Percentiles rank a stretch among this genome's conserved stretches.
Conservation (phyloP, 2,888 invertebrate species). For the Philhelius pedissequus region DNA sequence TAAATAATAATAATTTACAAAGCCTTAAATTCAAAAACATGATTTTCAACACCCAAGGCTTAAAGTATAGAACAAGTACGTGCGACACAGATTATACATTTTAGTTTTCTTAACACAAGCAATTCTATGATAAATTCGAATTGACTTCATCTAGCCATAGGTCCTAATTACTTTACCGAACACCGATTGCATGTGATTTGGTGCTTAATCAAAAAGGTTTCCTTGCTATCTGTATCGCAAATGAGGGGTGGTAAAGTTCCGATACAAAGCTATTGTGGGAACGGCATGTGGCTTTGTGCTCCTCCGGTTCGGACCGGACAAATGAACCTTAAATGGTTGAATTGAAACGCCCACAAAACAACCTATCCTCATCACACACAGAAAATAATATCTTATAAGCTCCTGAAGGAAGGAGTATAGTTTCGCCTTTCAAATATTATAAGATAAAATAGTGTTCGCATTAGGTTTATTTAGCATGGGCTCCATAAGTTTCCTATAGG, state of each 20-base stretch:
- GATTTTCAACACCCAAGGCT: no score
- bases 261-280: slow-evolving; percentile 25
- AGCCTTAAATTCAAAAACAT: no score
- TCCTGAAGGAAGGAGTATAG: not conserved
- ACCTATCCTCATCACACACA: not conserved
- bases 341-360: slow-evolving; percentile 52
- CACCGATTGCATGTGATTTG: slow-evolving; percentile 69
- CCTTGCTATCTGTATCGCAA: slow-evolving; percentile 10
- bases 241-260: slow-evolving; percentile 11
- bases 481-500: slow-evolving; percentile 28
- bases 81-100: not conserved
- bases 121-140: slow-evolving; percentile 59
- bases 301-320: slow-evolving; percentile 31
- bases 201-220: slow-evolving; percentile 62
- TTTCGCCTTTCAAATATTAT: slow-evolving; percentile 2
- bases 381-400: slow-evolving; percentile 1
- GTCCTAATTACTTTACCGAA: slow-evolving; percentile 66
- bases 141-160: slow-evolving; percentile 51
- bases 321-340: slow-evolving; percentile 61
- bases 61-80: no score
- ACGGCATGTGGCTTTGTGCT: slow-evolving; percentile 7
- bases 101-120: slow-evolving; percentile 15
- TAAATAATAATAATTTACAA: no score
- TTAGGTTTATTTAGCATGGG: slow-evolving; percentile 47
- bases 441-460: slow-evolving; percentile 51